Evolutionary conservation across 1,140 invertebrate species (phyloP), one percentile per base, ranked within the genome.

Genomic region (Globodera rostochiensis): DNA sequence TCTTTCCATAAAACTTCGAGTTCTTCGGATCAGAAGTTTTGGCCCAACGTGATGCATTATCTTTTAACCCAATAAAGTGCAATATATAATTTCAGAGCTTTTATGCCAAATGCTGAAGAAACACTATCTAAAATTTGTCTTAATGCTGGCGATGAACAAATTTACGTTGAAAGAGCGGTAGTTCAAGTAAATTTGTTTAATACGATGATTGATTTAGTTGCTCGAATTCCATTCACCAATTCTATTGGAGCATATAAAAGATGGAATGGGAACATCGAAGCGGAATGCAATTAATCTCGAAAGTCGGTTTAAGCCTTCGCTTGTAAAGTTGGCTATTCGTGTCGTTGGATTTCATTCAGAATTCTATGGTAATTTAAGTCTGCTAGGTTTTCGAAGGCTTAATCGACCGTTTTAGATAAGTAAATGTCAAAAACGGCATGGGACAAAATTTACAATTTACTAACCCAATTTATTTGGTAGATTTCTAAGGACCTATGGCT

Each of bases 261-360:
- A 19, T 6, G 57, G 57, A 13, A 64, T 19, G 3, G 57, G 57
- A 64, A 15, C 57, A 15, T 64, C 57, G 5, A 64, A 64, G 57
- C 11, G 21, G n/a, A 76, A 76, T 76, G 47, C 74, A 19, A 76
- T 76, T 49, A 45, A n/a, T 19, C 57, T 76, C 46, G 49, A 21
- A 46, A 66, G 21, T 21, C 57, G 49, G 19, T 76, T 76, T 19
- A 76, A 76, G 46, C 74, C 49, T 50, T 57, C 74, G 46, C 46
- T 50, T 19, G 74, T 76, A n/a, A 57, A 66, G 36, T 25, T 76
- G 74, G 74, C 74, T n/a, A 53, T 76, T 19, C 57, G 66, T 45
- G 19, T 21, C 66, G 46, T 76, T 19, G 57, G 57, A 11, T 57
- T 53, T 57, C 45, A 66, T 6, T 57, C 49, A 19, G 13, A 53